Base-by-base conservation (phyloP, 2,888 invertebrate species). In the Periphyllus acericola region DNA sequence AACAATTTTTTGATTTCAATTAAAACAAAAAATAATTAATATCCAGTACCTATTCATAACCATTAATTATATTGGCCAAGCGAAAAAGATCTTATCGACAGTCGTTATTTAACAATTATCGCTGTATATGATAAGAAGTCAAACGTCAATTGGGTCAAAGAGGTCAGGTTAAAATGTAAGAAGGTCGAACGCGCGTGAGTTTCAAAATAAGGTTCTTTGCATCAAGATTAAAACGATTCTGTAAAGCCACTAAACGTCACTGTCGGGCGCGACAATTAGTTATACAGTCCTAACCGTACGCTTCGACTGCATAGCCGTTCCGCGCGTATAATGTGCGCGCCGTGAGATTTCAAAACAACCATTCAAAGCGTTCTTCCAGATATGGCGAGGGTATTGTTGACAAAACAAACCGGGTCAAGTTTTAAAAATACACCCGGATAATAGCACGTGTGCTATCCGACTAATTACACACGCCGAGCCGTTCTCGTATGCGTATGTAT, bases 371-470 rank as follows among this genome's bases (percentile, higher is more conserved):
- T 72, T 82, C 52, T 72, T 72, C 82, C 72, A 83, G 32, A 55
- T 72, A 83, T 52, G 82, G 72, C n/a, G n/a, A 52, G 52, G 52
- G 52, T 72, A 83, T 83, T 83, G 82, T 83, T 34, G 52, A 83
- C 82, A 25, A 83, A 83, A 83, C 46, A 83, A 83, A 55, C 72
- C 72, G 29, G 72, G 82, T 83, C 82, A 72, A 34, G 72, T 83
- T 55, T 72, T 82, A 40, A 68, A 68, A 68, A 68, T 21, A 25
- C 66, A 9, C 11, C 32, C 25, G 74, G 36, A 14, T 25, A 36
- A 60, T 60, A 36, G 14, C 6, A n/a, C 29, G 60, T 25, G 60
- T 1, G 60, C 60, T 25, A 5, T 46, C 5, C 6, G 9, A 32
- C 17, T 71, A 71, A 32, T 71, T 32, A 71, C 9, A n/a, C 32